Evolutionary conservation across 2,888 invertebrate species (phyloP).

Genomic region (Sturmia bella): DNA sequence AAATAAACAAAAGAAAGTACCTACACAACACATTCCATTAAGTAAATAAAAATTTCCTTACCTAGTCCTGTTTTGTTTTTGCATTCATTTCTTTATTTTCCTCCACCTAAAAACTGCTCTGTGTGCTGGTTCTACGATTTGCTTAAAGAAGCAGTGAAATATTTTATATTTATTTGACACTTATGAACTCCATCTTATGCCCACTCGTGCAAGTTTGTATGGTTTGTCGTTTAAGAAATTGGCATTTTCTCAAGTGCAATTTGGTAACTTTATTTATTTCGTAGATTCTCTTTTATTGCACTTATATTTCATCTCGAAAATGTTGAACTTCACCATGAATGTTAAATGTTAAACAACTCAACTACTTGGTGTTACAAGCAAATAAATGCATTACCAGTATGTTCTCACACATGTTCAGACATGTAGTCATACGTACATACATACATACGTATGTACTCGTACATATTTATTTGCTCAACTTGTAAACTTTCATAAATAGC

Average conservation of each 20-base stretch:
- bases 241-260: constrained; percentile 57
- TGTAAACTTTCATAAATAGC: not conserved
- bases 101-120: too few species aligned
- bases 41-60: too few species aligned
- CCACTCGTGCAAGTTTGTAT: not conserved
- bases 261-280: not conserved
- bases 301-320: not conserved
- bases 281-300: constrained; percentile 1
- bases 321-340: not conserved
- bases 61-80: too few species aligned
- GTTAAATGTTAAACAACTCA: constrained; percentile 62
- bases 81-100: too few species aligned
- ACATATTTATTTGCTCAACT: constrained; percentile 1
- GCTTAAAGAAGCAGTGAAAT: too few species aligned
- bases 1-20: too few species aligned
- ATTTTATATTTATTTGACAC: not conserved
- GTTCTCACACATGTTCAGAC: not conserved
- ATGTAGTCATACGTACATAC: not conserved
- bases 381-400: not conserved
- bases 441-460: too few species aligned
- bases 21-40: too few species aligned
- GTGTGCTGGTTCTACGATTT: too few species aligned
- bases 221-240: constrained; percentile 51
- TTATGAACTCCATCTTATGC: not conserved
- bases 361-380: constrained; percentile 1